These are phyloP conservation scores for Etheostoma nigrum DNA, from an alignment of 2,797 vertebrate genomes.

Conservation along the genomic window DNA sequence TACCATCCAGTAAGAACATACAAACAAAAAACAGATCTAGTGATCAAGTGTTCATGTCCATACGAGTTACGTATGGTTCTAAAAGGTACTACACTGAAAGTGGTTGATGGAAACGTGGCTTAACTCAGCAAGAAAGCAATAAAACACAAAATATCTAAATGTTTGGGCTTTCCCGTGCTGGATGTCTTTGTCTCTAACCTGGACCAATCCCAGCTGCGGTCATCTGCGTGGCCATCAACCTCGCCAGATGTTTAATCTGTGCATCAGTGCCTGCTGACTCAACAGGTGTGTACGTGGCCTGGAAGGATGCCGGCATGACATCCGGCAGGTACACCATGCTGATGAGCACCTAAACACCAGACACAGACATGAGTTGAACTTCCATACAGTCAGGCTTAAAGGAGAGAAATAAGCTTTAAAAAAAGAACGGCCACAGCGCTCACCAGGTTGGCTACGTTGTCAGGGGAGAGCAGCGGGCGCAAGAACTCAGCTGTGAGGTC, in stretches of 20 bases:
- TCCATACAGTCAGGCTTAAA: not conserved
- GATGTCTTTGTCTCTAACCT: constrained; percentile 77
- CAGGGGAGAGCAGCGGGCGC: constrained; percentile 89
- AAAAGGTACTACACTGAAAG: no score
- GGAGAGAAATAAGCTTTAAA: not conserved
- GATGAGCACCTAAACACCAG: constrained; percentile 90
- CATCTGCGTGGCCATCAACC: constrained; percentile 98
- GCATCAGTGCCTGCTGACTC: constrained; percentile 96
- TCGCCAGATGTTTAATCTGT: constrained; percentile 93
- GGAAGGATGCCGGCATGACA: constrained; percentile 96
- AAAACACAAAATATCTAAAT: not conserved
- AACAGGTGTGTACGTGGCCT: constrained; percentile 96
- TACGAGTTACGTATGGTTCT: no score
- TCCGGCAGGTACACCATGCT: constrained; percentile 98
- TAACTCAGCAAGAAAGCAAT: no score
- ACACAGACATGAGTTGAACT: not conserved
- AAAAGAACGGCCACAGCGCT: not conserved
- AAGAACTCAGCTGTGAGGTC: constrained; percentile 95
- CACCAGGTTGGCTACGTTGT: constrained; percentile 97
- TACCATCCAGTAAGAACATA: no score
- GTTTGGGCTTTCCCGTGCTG: no score
- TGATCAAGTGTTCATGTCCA: no score
- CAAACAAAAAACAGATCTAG: no score
- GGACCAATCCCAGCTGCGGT: constrained; percentile 91
- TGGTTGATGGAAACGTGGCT: no score